These are phyloP conservation scores for Caenorhabditis wallacei DNA, from an alignment of 2,888 invertebrate species.

Conservation along the genomic window DNA sequence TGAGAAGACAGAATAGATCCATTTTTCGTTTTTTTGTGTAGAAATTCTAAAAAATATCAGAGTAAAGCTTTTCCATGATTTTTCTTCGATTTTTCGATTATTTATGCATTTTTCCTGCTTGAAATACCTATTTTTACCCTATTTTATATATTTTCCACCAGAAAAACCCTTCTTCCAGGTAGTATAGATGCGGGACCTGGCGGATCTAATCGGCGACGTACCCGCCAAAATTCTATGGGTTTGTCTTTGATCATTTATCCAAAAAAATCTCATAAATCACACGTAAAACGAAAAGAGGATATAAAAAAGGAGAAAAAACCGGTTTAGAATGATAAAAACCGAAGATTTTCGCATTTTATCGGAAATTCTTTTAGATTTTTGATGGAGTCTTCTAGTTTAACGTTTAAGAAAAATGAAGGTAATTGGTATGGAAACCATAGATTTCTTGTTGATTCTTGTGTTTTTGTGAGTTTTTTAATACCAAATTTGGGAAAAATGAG, in stretches of 20 bases:
- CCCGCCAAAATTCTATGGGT: conserved; percentile 52
- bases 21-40: conserved; percentile 22
- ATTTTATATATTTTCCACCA: background rate
- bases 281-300: background rate
- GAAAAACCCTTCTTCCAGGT: background rate
- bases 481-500: background rate
- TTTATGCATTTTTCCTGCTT: background rate
- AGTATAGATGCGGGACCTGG: conserved; percentile 39
- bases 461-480: conserved; percentile 9
- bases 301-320: background rate
- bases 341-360: background rate
- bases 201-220: conserved; percentile 41
- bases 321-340: background rate
- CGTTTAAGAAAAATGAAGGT: background rate
- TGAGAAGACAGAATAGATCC: background rate
- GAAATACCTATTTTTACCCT: conserved; percentile 10
- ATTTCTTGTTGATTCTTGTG: background rate
- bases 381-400: background rate
- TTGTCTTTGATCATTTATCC: background rate
- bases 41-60: conserved; percentile 17
- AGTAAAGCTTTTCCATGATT: background rate
- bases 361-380: background rate
- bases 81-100: background rate
- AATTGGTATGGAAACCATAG: background rate
- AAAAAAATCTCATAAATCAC: conserved; percentile 17